A percentile compares a stretch with the other conserved stretches of the same genome.
Evolutionary conservation across 2,888 invertebrate genomes (phyloP).

Genomic region (Drosophila emarginata): DNA sequence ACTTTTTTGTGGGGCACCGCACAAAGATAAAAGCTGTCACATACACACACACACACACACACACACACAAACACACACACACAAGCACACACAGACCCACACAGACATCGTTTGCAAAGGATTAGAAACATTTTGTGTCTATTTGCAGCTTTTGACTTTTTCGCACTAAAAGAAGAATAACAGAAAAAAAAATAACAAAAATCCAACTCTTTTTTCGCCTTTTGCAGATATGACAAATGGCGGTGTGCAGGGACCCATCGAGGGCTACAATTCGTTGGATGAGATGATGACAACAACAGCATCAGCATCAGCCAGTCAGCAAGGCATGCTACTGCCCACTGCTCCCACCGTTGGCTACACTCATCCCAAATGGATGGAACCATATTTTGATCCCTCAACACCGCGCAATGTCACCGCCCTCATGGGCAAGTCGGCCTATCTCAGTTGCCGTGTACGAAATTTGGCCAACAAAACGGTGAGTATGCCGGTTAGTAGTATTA

Average conservation of each 20-base stretch:
- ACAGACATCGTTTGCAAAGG: slow-evolving; percentile 2
- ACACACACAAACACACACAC: slow-evolving; percentile 5
- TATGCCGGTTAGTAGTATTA: neutral
- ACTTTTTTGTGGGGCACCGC: slow-evolving; percentile 42
- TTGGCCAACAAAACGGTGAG: slow-evolving; percentile 83
- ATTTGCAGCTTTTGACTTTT: slow-evolving; percentile 46
- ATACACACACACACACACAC: neutral
- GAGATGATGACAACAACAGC: slow-evolving; percentile 68
- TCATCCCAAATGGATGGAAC: slow-evolving; percentile 84
- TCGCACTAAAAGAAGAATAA: slow-evolving; percentile 20
- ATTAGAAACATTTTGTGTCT: slow-evolving; percentile 35
- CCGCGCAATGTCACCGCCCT: slow-evolving; percentile 91
- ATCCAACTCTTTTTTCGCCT: neutral
- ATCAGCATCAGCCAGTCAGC: slow-evolving; percentile 25
- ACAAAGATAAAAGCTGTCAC: slow-evolving; percentile 42
- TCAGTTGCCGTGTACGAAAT: slow-evolving; percentile 82
- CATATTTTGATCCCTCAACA: slow-evolving; percentile 89
- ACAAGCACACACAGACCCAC: neutral
- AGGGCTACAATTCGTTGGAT: slow-evolving; percentile 80
- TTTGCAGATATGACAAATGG: slow-evolving; percentile 81
- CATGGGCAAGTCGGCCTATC: slow-evolving; percentile 87
- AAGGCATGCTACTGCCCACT: slow-evolving; percentile 53
- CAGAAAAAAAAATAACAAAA: neutral
- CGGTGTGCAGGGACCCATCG: slow-evolving; percentile 81
- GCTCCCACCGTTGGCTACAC: slow-evolving; percentile 78